phyloP scores from a whole-genome alignment of 1,140 invertebrate genomes.

The Mylabris phalerata region DNA sequence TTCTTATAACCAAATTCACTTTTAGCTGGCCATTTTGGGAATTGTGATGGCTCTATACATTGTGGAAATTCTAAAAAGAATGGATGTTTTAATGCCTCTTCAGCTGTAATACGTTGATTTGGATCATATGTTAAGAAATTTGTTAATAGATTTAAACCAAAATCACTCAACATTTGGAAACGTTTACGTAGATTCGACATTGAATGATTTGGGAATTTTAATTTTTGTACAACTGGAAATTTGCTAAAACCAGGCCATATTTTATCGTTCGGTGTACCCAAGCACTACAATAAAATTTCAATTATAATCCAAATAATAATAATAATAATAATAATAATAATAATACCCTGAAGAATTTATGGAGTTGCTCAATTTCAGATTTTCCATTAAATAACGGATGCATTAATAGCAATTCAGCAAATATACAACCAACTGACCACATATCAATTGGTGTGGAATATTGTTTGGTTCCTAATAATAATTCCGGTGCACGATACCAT shows the following conservation, averaged over 20 bases:
- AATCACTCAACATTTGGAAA: conserved; percentile 73
- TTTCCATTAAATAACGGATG: conserved; percentile 94
- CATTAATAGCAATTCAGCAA: conserved; percentile 93
- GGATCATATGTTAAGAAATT: conserved; percentile 94
- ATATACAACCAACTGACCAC: conserved; percentile 99
- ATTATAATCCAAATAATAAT: too few relatives aligned
- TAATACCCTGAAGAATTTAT: conserved; percentile 86
- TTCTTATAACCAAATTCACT: conserved; percentile 80
- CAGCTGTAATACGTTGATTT: conserved; percentile 76
- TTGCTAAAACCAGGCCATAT: conserved; percentile 92
- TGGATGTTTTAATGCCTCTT: conserved; percentile 76
- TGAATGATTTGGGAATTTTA: conserved; percentile 86
- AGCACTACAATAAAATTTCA: conserved; percentile 37
- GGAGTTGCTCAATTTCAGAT: conserved; percentile 91
- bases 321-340: too few relatives aligned
- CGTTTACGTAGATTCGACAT: conserved; percentile 75
- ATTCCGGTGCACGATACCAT: conserved; percentile 94
- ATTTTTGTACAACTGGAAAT: conserved; percentile 83
- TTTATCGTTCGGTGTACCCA: conserved; percentile 91
- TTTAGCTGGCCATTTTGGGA: conserved; percentile 98
- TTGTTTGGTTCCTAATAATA: conserved; percentile 78
- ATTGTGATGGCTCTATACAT: conserved; percentile 93
- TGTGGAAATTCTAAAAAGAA: conserved; percentile 91
- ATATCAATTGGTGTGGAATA: conserved; percentile 96
- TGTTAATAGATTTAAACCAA: conserved; percentile 73